phyloP scores from a whole-genome alignment of 1,140 invertebrate genomes.

The Antheraea mylitta region DNA sequence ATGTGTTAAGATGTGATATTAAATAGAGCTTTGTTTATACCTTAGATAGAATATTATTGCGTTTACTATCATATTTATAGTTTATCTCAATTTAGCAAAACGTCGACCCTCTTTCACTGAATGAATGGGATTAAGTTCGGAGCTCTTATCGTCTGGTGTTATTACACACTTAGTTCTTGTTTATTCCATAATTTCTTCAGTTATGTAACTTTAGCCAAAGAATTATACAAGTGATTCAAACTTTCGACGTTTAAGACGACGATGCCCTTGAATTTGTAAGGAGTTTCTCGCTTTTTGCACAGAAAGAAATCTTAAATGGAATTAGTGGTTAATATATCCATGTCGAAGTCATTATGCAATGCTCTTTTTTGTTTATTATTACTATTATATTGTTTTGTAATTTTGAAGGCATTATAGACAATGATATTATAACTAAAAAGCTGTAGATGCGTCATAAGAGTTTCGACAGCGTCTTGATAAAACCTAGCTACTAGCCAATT shows the following conservation, averaged over 20 bases:
- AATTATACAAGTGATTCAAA: constrained; percentile 13
- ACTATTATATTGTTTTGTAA: no score
- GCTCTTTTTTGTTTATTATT: no score
- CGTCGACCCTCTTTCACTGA: constrained; percentile 66
- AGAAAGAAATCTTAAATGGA: neutral
- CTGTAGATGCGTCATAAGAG: no score
- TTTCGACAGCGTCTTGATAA: no score
- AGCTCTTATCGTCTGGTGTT: constrained; percentile 31
- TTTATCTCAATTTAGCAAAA: constrained; percentile 53
- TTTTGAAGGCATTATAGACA: no score
- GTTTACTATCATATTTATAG: constrained; percentile 46
- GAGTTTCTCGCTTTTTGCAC: neutral
- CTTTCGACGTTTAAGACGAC: constrained; percentile 7
- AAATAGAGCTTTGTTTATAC: neutral
- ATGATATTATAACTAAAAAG: no score
- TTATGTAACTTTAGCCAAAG: constrained; percentile 12
- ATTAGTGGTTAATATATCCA: neutral
- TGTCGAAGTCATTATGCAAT: no score
- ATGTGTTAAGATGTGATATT: neutral
- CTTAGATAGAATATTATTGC: constrained; percentile 19
- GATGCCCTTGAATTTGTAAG: neutral
- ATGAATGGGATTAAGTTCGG: constrained; percentile 39
- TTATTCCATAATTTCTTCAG: constrained; percentile 13
- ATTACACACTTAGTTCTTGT: constrained; percentile 23
- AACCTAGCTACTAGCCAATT: no score